Base-by-base conservation (phyloP, 1,140 invertebrate species). In the Drosophila ficusphila region DNA sequence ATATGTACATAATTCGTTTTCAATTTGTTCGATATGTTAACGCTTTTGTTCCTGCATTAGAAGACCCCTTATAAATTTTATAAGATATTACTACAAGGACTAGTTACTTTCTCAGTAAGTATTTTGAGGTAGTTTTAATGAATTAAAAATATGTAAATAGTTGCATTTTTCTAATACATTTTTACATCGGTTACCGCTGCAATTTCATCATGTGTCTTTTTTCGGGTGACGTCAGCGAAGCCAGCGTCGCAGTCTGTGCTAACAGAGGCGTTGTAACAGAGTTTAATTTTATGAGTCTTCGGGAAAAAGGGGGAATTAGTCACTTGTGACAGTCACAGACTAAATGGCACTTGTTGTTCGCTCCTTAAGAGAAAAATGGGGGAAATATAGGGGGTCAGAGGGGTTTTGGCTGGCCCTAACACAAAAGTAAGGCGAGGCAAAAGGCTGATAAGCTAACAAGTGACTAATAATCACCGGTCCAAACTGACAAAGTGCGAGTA, bases 321-420 rank as follows among this genome's bases (percentile, higher is more conserved):
- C 78, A 81, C 44, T 71, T 41, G 25, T 31, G 53, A 34, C 71
- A 65, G 57, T 46, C 62, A 83, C 64, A 83, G 79, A 83, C 79
- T 61, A 75, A 71, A 79, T 67, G 79, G 79, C 79, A 79, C 60
- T 81, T 60, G 64, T 36, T 42, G 65, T 71, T 49, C 19, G 19
- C 21, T 39, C 25, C 14, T 12, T 38, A 65, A 25, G 14, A 27
- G 41, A 33, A 33, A 49, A 27, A 16, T 4, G 16, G 57, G 12
- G 4, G 18, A 41, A 41, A 25, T 44, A 25, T 9, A 9, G 21
- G 62, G 8, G 7, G 23, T 16, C 14, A 8, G 48, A n/a, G 31
- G 21, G 44, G 31, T 3, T 18, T 12, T 34, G 7, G 8, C 18
- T n/a, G 12, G 12, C 14, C 34, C 7, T 38, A 46, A 47, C 42